phyloP scores from a whole-genome alignment of 2,797 vertebrate species.

The Florisuga fusca region DNA sequence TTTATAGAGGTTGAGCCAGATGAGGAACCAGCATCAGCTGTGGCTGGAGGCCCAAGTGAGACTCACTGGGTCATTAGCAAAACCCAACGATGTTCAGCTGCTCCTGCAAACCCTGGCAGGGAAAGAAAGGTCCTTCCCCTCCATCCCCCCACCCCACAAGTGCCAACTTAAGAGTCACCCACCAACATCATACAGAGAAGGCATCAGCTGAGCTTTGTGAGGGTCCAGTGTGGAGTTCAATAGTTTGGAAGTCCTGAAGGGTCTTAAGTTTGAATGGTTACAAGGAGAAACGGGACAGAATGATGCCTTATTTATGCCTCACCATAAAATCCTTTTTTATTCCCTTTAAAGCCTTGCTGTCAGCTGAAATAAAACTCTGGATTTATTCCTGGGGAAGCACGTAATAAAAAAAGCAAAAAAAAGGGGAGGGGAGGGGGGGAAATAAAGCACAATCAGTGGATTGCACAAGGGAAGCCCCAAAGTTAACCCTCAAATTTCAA shows the following conservation, averaged over 20 bases:
- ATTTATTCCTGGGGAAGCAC: background rate
- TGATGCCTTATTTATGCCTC: background rate
- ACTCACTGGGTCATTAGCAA: rapidly evolving
- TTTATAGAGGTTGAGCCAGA: background rate
- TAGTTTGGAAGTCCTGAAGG: background rate
- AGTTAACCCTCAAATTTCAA: background rate
- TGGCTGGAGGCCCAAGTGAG: background rate
- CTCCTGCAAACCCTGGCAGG: background rate
- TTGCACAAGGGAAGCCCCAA: background rate
- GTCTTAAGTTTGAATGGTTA: background rate
- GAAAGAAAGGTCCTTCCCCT: rapidly evolving
- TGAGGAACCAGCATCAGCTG: background rate
- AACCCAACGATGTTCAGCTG: background rate
- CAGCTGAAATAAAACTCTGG: constrained; percentile 10
- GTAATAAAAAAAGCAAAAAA: background rate
- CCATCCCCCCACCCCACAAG: background rate
- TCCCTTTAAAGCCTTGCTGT: constrained; percentile 14
- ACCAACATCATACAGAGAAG: rapidly evolving
- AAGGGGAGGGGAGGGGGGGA: background rate
- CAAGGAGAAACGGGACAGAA: background rate
- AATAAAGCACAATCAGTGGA: background rate
- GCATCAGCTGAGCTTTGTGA: background rate
- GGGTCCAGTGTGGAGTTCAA: background rate
- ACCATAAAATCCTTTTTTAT: constrained; percentile 1
- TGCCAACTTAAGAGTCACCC: background rate